phyloP scores from a whole-genome alignment of 2,888 invertebrate genomes.

The Sarcophaga subvicina region DNA sequence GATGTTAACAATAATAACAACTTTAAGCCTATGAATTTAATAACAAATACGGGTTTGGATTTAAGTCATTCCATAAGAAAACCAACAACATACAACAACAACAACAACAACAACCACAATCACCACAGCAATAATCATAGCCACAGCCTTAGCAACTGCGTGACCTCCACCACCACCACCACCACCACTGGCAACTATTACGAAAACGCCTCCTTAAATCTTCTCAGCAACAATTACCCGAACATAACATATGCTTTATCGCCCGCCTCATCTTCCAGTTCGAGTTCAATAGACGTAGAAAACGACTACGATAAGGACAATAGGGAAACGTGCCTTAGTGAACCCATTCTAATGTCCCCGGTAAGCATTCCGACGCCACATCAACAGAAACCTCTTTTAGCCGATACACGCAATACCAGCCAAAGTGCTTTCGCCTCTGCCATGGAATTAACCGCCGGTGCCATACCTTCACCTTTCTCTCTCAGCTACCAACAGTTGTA shows the following conservation, averaged over 20 bases:
- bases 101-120: neutral
- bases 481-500: slow-evolving; percentile 75
- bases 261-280: slow-evolving; percentile 65
- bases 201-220: slow-evolving; percentile 24
- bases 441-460: slow-evolving; percentile 63
- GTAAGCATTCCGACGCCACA: slow-evolving; percentile 64
- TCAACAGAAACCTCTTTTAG: slow-evolving; percentile 48
- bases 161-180: neutral
- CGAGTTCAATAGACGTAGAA: slow-evolving; percentile 71
- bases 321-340: slow-evolving; percentile 22
- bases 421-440: slow-evolving; percentile 64
- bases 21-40: slow-evolving; percentile 52
- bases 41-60: slow-evolving; percentile 67
- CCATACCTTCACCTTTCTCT: slow-evolving; percentile 73
- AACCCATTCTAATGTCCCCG: slow-evolving; percentile 68
- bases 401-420: slow-evolving; percentile 59
- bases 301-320: slow-evolving; percentile 68
- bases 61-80: slow-evolving; percentile 66
- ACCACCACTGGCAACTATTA: slow-evolving; percentile 8
- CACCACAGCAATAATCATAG: neutral
- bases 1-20: slow-evolving; percentile 52
- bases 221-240: slow-evolving; percentile 43
- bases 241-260: slow-evolving; percentile 46
- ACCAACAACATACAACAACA: slow-evolving; percentile 44
- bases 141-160: neutral